These are phyloP conservation scores for Porites evermanni DNA, from an alignment of 92 coral and sea anemone genomes.

Conservation along the genomic window DNA sequence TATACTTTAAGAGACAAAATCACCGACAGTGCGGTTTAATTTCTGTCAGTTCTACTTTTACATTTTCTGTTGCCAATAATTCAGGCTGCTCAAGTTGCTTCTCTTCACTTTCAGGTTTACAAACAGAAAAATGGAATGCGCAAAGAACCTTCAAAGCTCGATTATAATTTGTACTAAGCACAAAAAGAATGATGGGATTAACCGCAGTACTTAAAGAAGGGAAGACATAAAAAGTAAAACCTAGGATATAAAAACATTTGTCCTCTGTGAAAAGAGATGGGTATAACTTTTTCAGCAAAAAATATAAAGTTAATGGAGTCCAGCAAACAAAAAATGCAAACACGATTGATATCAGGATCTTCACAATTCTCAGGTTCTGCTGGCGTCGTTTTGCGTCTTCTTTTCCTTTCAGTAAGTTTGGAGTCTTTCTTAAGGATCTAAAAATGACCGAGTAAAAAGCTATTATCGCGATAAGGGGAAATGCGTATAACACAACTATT, in stretches of 20 bases:
- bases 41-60: not conserved
- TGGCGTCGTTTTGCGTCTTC: not conserved
- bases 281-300: not conserved
- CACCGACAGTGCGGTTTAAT: no score
- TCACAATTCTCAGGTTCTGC: not conserved
- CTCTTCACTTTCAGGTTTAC: not conserved
- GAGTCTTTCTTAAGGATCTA: not conserved
- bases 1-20: no score
- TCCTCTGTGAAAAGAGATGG: conserved; percentile 1
- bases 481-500: not conserved
- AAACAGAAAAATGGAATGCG: no score
- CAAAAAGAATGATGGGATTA: not conserved
- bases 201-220: not conserved
- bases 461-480: not conserved
- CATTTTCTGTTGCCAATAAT: not conserved
- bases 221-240: not conserved
- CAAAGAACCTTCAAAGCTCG: conserved; percentile 1
- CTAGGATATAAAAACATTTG: not conserved
- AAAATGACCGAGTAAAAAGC: not conserved
- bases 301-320: not conserved
- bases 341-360: not conserved
- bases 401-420: not conserved
- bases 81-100: not conserved
- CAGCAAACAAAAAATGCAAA: not conserved
- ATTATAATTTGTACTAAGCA: not conserved